Base-by-base conservation (phyloP, 1,140 invertebrate genomes). In the Drosophila sp. region DNA sequence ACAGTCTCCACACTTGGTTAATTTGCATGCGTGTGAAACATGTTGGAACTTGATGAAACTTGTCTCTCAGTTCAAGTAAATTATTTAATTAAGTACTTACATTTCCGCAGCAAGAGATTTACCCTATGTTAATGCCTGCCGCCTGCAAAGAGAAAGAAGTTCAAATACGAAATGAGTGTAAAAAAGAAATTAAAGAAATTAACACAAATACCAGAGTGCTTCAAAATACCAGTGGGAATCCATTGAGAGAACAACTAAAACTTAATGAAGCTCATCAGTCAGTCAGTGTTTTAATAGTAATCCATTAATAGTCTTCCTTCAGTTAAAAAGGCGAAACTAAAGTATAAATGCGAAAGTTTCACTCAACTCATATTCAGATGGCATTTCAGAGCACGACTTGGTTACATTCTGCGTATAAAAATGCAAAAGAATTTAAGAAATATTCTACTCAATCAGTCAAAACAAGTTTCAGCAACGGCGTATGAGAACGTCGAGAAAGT, bases 21-120 rank as follows among this genome's bases (percentile, higher is more conserved):
- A 67, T 72, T 72, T 72, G 56, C 54, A 72, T 75, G 72, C 59
- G 67, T 75, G 72, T 58, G 59, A 76, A 69, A 13, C 13, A 13
- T 16, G 40, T 9, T 21, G 14, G 7, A 40, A 53, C 50, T 36
- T 36, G 7, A 18, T 14, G 50, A n/a, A 54, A 38, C 36, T 53
- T 58, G 63, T 34, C 16, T 46, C 38, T 3, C 63, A 56, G 40
- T 50, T 56, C 4, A 8, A 11, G 25, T 41, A 65, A 79, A 81
- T 86, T 67, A 87, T 71, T 75, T 71, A 51, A 86, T 83, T 76
- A 79, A 51, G 27, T 73, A 87, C 83, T 82, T 72, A 82, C 78
- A 87, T 89, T 82, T 84, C 64, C 76, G 63, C 46, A 27, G 27
- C 21, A 18, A 78, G 51, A 48, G 21, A 59, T 45, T 72, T 29